These are phyloP conservation scores for Leptocoma aspasia DNA, from an alignment of 2,113 vertebrate species.

Conservation along the genomic window DNA sequence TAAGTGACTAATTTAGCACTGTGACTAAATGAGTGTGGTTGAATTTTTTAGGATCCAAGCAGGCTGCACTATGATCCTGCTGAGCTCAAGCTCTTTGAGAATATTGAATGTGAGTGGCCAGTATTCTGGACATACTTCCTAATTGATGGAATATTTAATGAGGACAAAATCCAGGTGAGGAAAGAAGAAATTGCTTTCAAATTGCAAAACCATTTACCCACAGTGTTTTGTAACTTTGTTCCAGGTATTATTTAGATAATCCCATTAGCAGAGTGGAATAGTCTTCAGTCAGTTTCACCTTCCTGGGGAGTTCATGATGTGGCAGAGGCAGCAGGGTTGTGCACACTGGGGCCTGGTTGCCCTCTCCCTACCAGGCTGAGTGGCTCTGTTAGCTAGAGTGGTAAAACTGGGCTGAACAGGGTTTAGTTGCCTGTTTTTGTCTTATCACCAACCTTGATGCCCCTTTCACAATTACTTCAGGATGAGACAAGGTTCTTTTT, in stretches of 20 bases:
- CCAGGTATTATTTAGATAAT: not conserved
- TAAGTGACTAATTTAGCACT: not conserved
- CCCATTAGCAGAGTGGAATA: not conserved
- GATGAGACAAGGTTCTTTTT: not conserved
- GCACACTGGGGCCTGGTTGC: not conserved
- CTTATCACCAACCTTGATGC: not conserved
- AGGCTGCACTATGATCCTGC: constrained; percentile 96
- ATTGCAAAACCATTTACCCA: not conserved
- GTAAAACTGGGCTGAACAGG: not conserved
- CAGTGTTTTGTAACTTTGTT: not conserved
- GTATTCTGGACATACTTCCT: constrained; percentile 98
- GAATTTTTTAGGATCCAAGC: constrained; percentile 83
- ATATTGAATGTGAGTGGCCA: constrained; percentile 98
- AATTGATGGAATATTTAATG: constrained; percentile 90
- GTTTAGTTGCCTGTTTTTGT: not conserved
- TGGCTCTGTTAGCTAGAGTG: not conserved
- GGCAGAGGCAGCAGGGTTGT: not conserved
- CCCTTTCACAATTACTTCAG: not conserved
- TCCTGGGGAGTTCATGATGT: accelerated
- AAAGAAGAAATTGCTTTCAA: not conserved
- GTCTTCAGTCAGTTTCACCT: not conserved
- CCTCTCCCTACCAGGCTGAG: not conserved
- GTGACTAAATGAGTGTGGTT: not conserved
- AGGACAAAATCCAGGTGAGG: constrained; percentile 89
- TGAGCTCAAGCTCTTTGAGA: constrained; percentile 97